Evolutionary conservation across 2,113 vertebrate species (phyloP), one percentile per base, ranked within the genome.

Genomic region (Plotosus lineatus): DNA sequence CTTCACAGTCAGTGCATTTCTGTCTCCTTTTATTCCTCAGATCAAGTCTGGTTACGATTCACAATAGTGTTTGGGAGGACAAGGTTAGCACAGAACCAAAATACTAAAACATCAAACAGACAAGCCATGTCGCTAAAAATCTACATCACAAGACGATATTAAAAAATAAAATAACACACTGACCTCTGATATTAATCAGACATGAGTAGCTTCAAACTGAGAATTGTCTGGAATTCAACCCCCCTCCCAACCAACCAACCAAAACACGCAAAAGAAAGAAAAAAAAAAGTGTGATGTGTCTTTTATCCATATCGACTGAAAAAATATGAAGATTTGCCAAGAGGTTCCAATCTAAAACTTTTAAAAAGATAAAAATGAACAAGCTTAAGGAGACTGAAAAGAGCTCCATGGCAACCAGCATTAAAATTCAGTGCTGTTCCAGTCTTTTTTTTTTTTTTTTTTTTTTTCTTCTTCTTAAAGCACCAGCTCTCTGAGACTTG

Each of bases 391-490:
- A 82, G 44, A 76, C 42, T 60, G 50, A 31, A 81, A 68, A 75
- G 68, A 76, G 66, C 66, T 77, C 65, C 42, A 83, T 77, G 78
- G 68, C 78, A 63, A 77, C 63, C 78, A 78, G 78, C 51, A 60
- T 78, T 74, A 56, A 71, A 72, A 48, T 72, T 85, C 80, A 85
- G 84, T 79, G 80, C 80, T 79, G 78, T 80, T 78, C 73, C 58
- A 78, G 83, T 81, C 83, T 72, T 78, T 50, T 26, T 88, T 88
- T 85, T 58, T 77, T 87, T n/a, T n/a, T n/a, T 81, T 79, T 72
- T 78, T 50, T 26, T 88, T 88, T 85, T 58, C 76, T 87, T 86
- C 81, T 86, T 89, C 60, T 26, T 78, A 78, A 87, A 56, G 50
- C 7, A 83, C 78, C 77, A 80, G 65, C 55, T 11, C 53, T 69